Evolutionary conservation across 2,113 vertebrate species (phyloP).

Genomic region (Eulemur macaco): DNA sequence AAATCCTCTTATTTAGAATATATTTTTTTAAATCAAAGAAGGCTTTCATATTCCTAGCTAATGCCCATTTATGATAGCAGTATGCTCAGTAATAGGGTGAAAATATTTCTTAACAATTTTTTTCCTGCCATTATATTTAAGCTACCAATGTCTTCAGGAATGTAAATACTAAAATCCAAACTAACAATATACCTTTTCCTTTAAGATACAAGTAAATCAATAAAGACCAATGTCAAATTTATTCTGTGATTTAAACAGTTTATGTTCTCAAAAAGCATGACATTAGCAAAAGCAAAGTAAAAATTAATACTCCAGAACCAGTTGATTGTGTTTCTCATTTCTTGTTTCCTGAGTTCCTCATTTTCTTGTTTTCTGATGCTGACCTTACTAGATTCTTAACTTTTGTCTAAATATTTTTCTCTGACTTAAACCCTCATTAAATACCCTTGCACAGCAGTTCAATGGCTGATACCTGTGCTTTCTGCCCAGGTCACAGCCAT

Average conservation of each 20-base stretch:
- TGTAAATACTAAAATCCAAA: conserved; percentile 58
- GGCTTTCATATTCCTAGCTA: conserved; percentile 2
- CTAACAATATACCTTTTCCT: conserved; percentile 27
- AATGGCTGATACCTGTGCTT: conserved; percentile 15
- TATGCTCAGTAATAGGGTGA: not conserved
- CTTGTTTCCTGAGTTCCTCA: not conserved
- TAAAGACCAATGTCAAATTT: conserved; percentile 31
- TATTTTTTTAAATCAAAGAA: conserved; percentile 33
- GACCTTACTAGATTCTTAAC: not conserved
- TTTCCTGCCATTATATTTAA: conserved; percentile 36
- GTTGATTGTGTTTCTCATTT: not conserved
- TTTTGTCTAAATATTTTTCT: conserved; percentile 27
- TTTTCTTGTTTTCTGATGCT: not conserved
- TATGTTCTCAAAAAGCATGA: not conserved
- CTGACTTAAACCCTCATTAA: conserved; percentile 7
- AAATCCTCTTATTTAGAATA: conserved; percentile 21
- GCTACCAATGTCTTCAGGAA: conserved; percentile 15
- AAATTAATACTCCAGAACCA: not conserved
- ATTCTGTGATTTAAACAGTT: conserved; percentile 18
- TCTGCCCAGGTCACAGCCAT: not conserved
- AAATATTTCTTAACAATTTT: conserved; percentile 43
- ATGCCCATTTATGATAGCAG: conserved; percentile 19
- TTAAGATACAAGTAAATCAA: conserved; percentile 35
- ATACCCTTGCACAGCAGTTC: not conserved
- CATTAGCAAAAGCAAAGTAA: conserved; percentile 24